Percentiles rank a stretch among this genome's conserved stretches.
phyloP scores from a whole-genome alignment of 2,888 invertebrate genomes.

The Hoplodrina blanda region DNA sequence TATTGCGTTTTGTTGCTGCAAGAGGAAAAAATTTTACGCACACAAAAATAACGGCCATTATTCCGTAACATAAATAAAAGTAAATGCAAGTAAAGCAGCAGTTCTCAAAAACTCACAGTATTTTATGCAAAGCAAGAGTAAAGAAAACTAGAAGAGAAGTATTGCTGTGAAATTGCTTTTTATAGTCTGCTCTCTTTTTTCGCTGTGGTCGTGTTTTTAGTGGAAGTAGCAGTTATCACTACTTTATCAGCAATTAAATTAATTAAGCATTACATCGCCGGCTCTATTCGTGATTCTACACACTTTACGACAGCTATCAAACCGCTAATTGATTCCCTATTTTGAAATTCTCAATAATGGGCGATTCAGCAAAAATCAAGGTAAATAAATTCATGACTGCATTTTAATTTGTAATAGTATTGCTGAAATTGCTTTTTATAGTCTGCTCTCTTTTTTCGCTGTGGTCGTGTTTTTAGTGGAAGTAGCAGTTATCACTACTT shows the following conservation, averaged over 20 bases:
- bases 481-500: background rate
- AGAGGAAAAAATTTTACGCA: background rate
- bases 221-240: conserved; percentile 4
- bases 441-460: conserved; percentile 24
- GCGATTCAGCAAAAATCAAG: conserved; percentile 73
- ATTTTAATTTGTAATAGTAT: background rate
- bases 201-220: conserved; percentile 35
- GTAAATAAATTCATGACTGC: conserved; percentile 57
- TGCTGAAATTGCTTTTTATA: background rate
- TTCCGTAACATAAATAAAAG: background rate
- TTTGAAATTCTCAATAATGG: conserved; percentile 62
- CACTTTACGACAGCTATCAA: background rate
- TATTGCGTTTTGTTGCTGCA: conserved; percentile 23
- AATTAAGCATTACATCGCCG: conserved; percentile 18
- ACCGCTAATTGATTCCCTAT: background rate
- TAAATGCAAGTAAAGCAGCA: background rate
- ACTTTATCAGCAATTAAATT: conserved; percentile 23
- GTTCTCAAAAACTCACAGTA: background rate
- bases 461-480: conserved; percentile 33
- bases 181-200: conserved; percentile 15
- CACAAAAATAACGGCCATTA: background rate
- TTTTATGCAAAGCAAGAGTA: background rate
- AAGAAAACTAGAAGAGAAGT: background rate
- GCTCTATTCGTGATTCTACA: conserved; percentile 10
- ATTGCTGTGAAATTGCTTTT: background rate